phyloP scores from a whole-genome alignment of 2,888 invertebrate species.

The Luperina testacea region DNA sequence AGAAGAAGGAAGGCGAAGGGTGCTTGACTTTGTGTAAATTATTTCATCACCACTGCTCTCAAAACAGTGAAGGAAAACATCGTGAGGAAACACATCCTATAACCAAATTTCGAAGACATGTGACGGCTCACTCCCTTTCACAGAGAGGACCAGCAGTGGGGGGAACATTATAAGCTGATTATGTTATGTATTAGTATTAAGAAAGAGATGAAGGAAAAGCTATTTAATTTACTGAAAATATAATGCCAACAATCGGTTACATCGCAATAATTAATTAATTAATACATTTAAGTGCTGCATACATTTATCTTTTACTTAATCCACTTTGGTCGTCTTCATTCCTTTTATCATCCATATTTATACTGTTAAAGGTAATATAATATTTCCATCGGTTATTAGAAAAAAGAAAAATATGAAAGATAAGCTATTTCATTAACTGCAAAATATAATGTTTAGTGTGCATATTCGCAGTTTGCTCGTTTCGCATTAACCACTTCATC shows the following conservation, averaged over 20 bases:
- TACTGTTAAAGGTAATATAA: neutral
- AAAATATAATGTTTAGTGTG: neutral
- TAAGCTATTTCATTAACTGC: neutral
- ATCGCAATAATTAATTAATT: neutral
- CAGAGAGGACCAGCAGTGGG: no score
- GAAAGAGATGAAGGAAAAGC: neutral
- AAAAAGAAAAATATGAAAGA: neutral
- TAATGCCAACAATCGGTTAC: neutral
- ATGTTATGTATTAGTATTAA: neutral
- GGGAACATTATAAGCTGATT: no score
- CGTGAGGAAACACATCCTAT: no score
- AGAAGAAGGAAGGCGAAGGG: no score
- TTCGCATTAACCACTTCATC: constrained; percentile 6
- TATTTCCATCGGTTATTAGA: neutral
- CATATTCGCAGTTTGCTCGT: neutral
- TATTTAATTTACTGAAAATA: neutral
- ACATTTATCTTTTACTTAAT: neutral
- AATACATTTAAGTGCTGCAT: neutral
- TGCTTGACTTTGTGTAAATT: no score
- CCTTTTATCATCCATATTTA: neutral
- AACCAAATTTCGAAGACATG: no score
- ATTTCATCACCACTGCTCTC: no score
- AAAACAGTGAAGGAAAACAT: no score
- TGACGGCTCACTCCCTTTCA: no score
- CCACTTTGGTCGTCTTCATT: neutral